Evolutionary conservation across 2,113 vertebrate genomes (phyloP).

Genomic region (Lagopus muta): DNA sequence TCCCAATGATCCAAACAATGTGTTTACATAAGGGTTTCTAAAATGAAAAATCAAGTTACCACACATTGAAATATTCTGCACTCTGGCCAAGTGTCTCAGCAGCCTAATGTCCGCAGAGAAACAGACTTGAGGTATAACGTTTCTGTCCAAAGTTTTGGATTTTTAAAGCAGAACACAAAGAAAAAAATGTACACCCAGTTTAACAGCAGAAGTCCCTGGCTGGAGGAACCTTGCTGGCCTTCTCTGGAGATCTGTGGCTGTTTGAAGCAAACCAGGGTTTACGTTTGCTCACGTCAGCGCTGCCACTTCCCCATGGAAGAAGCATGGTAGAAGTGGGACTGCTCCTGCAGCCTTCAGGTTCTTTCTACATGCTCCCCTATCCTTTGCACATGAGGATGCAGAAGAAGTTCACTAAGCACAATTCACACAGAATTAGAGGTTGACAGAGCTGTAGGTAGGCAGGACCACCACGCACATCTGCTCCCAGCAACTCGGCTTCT

Average conservation of each 20-base stretch:
- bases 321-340: neutral
- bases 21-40: constrained; percentile 19
- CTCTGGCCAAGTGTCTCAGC: constrained; percentile 5
- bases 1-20: constrained; percentile 20
- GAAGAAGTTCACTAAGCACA: neutral
- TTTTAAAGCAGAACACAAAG: neutral
- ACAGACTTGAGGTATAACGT: neutral
- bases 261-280: neutral
- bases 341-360: neutral
- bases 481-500: neutral
- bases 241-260: too few relatives aligned
- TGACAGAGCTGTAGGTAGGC: neutral
- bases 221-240: neutral
- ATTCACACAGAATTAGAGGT: neutral
- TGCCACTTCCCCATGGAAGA: neutral
- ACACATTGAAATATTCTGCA: neutral
- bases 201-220: neutral
- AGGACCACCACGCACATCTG: neutral
- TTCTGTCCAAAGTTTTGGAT: constrained; percentile 40
- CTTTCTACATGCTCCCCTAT: neutral
- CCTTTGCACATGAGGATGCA: neutral
- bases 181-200: neutral
- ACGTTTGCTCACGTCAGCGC: neutral
- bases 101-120: neutral
- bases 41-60: neutral